Percentiles rank a stretch among this genome's conserved stretches.
These are phyloP conservation scores for Leptodactylus fallax DNA, from an alignment of 2,797 vertebrate genomes.

Conservation along the genomic window DNA sequence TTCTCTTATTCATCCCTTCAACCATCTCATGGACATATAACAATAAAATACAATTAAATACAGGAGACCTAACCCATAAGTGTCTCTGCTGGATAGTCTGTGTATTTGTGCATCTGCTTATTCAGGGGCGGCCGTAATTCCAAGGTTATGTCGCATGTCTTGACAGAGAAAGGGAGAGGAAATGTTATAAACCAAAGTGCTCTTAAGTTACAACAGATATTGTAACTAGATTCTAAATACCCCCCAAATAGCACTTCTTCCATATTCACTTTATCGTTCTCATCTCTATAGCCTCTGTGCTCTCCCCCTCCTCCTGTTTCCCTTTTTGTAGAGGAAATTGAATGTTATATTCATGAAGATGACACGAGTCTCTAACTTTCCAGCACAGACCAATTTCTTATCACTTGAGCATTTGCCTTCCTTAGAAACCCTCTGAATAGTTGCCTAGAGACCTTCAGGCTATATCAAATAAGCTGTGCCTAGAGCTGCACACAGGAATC, in stretches of 20 bases:
- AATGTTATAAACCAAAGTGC: background rate
- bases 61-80: background rate
- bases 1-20: too few species aligned
- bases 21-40: background rate
- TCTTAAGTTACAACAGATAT: background rate
- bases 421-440: constrained; percentile 41
- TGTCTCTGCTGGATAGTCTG: background rate
- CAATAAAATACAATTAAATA: background rate
- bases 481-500: background rate
- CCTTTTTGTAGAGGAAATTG: constrained; percentile 8
- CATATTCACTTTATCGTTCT: constrained; percentile 18
- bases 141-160: background rate
- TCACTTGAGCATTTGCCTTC: background rate
- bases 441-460: constrained; percentile 30
- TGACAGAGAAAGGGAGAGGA: too few species aligned
- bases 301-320: background rate
- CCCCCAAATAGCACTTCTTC: background rate
- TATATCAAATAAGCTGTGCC: background rate
- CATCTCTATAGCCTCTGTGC: background rate
- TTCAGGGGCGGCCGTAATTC: background rate
- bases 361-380: constrained; percentile 20
- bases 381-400: constrained; percentile 33
- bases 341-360: constrained; percentile 39
- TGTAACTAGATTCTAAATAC: background rate
- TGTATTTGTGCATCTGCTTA: background rate